Conservation (phyloP, 2,797 vertebrate genomes). For the Gadopsis bispinosus region DNA sequence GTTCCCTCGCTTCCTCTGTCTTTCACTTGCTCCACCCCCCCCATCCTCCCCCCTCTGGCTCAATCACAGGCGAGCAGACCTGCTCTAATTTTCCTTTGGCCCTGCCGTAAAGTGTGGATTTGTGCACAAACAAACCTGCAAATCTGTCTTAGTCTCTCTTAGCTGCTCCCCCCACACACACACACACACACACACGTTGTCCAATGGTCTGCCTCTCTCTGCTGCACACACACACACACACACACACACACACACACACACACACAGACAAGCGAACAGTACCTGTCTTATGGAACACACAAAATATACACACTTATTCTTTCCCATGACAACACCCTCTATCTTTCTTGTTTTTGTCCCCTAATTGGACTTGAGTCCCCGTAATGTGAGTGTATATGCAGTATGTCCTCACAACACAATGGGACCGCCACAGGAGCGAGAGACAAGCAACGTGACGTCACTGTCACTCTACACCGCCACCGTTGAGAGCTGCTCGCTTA, state of each 20-base stretch:
- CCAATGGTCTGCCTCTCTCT: background rate
- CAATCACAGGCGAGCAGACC: conserved; percentile 66
- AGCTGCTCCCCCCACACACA: background rate
- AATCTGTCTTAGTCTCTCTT: conserved; percentile 12
- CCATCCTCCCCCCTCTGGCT: conserved; percentile 31
- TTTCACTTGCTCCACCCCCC: conserved; percentile 24
- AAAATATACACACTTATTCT: background rate
- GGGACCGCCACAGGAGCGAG: conserved; percentile 11
- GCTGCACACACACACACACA: background rate
- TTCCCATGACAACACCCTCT: background rate
- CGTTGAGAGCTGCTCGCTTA: conserved; percentile 58
- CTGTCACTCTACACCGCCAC: conserved; percentile 9
- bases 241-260: no score
- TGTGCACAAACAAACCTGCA: conserved; percentile 30
- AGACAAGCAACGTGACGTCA: conserved; percentile 63
- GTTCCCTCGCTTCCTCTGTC: conserved; percentile 49
- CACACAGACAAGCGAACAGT: background rate
- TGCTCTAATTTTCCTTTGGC: conserved; percentile 65
- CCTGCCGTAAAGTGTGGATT: conserved; percentile 47
- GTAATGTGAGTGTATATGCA: background rate
- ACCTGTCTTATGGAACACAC: conserved; percentile 18
- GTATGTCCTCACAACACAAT: background rate
- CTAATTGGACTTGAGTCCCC: background rate
- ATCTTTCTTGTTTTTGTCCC: background rate
- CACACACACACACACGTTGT: background rate